Evolutionary conservation across 2,888 invertebrate genomes (phyloP).

Genomic region (Lymantria monacha): DNA sequence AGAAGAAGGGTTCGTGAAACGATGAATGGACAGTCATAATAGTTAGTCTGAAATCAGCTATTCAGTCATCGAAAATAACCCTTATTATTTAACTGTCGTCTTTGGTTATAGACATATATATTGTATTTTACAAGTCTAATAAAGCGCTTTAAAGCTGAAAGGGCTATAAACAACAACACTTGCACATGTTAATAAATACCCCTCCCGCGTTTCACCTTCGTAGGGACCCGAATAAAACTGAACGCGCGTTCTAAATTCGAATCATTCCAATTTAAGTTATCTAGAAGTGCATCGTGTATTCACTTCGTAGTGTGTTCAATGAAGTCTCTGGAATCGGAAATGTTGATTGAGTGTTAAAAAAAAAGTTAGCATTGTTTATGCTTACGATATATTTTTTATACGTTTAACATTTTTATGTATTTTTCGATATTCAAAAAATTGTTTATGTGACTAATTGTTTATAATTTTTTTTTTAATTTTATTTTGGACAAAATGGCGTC

Average conservation of each 20-base stretch:
- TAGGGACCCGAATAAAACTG: slow-evolving; percentile 56
- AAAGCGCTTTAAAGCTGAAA: slow-evolving; percentile 1
- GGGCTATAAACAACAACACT: slow-evolving; percentile 22
- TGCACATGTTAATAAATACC: slow-evolving; percentile 40
- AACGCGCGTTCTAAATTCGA: slow-evolving; percentile 49
- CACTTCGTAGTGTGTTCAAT: no score
- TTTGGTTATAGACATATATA: no score
- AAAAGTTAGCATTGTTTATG: background rate
- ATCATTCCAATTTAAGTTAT: slow-evolving; percentile 44
- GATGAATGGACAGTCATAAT: no score
- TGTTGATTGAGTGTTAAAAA: slow-evolving; percentile 13
- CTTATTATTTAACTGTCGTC: no score
- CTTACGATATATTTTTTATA: background rate
- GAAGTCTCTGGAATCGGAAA: slow-evolving; percentile 9
- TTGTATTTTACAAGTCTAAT: background rate
- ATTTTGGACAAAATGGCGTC: slow-evolving; percentile 67
- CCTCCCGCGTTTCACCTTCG: slow-evolving; percentile 35
- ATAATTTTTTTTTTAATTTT: slow-evolving; percentile 7
- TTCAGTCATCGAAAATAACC: no score
- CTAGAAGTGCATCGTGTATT: slow-evolving; percentile 31
- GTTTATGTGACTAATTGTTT: background rate
- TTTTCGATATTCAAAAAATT: background rate
- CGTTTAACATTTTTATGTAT: background rate
- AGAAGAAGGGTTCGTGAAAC: no score
- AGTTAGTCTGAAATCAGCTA: no score